Evolutionary conservation across 2,888 invertebrate genomes (phyloP).

Genomic region (Cecidostiba fungosa): DNA sequence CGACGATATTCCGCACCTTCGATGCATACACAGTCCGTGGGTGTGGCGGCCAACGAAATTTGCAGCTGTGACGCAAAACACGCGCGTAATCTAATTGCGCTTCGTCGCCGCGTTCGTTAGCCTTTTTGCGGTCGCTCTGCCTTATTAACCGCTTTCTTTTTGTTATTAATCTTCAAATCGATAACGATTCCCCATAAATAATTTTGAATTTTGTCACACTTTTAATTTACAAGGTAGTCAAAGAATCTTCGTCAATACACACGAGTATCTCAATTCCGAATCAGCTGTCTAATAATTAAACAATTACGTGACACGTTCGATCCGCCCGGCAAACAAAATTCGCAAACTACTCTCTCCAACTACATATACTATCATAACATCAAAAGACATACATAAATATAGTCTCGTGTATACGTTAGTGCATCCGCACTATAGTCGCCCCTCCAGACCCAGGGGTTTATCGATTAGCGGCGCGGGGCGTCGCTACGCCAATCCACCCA

Average conservation of each 20-base stretch:
- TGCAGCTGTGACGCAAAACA: background rate
- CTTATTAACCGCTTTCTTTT: too few species aligned
- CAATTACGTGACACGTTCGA: too few species aligned
- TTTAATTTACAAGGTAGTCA: too few species aligned
- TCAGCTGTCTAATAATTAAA: too few species aligned
- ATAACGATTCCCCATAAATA: too few species aligned
- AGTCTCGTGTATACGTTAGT: background rate
- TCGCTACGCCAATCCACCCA: background rate
- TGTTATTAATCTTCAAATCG: too few species aligned
- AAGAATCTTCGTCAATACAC: too few species aligned
- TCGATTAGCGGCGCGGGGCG: constrained; percentile 42
- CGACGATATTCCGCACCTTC: background rate
- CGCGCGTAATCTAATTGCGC: background rate
- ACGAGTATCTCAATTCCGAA: too few species aligned
- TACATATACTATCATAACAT: background rate
- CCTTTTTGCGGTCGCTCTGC: too few species aligned
- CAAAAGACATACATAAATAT: background rate
- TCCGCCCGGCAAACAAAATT: background rate
- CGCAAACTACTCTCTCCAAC: background rate
- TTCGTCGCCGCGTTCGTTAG: background rate
- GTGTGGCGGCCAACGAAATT: background rate
- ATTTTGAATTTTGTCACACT: too few species aligned
- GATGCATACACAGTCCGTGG: background rate
- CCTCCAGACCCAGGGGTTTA: constrained; percentile 28
- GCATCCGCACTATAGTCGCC: background rate